A percentile compares a stretch with the other conserved stretches of the same genome.
Conservation (phyloP, 1,140 invertebrate species). For the Ooceraea biroi region DNA sequence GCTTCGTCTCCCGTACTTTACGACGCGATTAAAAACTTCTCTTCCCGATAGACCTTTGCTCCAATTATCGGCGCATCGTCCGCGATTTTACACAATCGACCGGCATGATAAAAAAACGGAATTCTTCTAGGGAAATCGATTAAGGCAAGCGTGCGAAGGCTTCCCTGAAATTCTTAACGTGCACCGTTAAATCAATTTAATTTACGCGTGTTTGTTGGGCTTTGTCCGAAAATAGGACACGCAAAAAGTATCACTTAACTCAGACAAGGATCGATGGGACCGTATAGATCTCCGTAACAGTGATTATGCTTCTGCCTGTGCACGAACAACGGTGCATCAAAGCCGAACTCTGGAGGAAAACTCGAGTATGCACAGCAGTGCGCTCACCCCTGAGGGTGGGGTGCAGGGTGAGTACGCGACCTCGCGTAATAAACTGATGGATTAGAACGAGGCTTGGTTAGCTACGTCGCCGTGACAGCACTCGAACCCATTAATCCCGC, state of each 20-base stretch:
- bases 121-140: not conserved
- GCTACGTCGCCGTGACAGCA: conserved; percentile 65
- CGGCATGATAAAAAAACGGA: conserved; percentile 6
- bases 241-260: not conserved
- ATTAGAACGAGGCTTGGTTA: conserved; percentile 72
- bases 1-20: conserved; percentile 50
- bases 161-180: not conserved
- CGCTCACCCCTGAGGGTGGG: conserved; percentile 10
- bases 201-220: not conserved
- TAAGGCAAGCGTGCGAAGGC: not conserved
- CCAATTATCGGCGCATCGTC: conserved; percentile 30
- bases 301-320: conserved; percentile 63
- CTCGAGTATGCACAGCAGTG: conserved; percentile 50
- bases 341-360: conserved; percentile 68
- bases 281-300: conserved; percentile 7
- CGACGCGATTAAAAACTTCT: conserved; percentile 46
- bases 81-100: conserved; percentile 40
- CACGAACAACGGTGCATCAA: conserved; percentile 49
- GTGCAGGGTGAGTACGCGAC: conserved; percentile 52
- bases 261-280: conserved; percentile 26
- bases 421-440: conserved; percentile 75
- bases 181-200: not conserved
- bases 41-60: conserved; percentile 42
- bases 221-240: not conserved
- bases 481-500: conserved; percentile 76